phyloP scores from a whole-genome alignment of 2,113 vertebrate genomes.

The Amazona vittata region DNA sequence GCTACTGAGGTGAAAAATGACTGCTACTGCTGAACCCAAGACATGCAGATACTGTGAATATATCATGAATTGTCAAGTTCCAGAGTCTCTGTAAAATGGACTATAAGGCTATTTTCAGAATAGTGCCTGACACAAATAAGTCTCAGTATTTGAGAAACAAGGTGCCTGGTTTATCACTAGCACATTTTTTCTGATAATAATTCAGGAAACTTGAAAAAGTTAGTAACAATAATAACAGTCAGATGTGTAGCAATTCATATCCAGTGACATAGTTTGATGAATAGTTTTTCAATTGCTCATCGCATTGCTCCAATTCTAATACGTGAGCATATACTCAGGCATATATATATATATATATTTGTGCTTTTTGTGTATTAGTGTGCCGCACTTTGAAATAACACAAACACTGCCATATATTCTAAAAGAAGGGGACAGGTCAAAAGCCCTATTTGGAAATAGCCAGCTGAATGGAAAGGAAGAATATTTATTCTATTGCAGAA shows the following conservation, averaged over 20 bases:
- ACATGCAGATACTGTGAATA: neutral
- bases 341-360: fast-evolving
- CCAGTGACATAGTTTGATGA: neutral
- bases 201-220: neutral
- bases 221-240: neutral
- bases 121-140: neutral
- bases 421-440: neutral
- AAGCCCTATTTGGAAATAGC: neutral
- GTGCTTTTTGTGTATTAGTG: neutral
- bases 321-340: fast-evolving
- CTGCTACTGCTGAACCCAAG: no score
- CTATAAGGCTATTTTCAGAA: neutral
- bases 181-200: neutral
- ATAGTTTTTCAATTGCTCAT: neutral
- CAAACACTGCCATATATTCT: neutral
- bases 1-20: no score
- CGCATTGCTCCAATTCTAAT: neutral
- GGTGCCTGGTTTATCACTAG: neutral
- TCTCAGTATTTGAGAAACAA: neutral
- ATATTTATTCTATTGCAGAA: neutral
- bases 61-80: neutral
- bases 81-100: neutral
- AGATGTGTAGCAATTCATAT: neutral
- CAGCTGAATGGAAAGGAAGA: neutral
- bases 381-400: neutral